Base-by-base conservation (phyloP, 2,888 invertebrate genomes). In the Platycheirus rosarum region DNA sequence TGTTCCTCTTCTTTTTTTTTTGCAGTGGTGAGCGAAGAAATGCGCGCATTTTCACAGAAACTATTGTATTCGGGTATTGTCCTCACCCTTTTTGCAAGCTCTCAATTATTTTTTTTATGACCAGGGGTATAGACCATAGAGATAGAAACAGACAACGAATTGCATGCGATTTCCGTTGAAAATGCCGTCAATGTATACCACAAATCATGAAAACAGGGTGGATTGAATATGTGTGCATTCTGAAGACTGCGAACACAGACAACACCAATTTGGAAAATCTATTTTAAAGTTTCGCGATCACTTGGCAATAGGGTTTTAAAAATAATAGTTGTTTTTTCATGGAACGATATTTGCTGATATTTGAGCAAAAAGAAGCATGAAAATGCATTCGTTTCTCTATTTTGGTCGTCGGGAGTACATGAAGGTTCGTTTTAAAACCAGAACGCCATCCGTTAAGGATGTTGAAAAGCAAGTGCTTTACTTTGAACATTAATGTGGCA, bases 41-140 rank as follows among this genome's bases (percentile, higher is more conserved):
- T 82, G 78, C 73, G 79, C 84, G 68, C 79, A 74, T 84, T 84
- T 77, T 77, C 62, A 62, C 57, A 53, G 60, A 73, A 63, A 57
- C 37, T 63, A 51, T 62, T 78, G 49, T 63, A 68, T 68, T 63
- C 53, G n/a, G 20, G 20, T 40, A 40, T 40, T 26, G 44, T 60
- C 60, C 44, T 60, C 60, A 60, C 60, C 60, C 60, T 44, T 60
- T 60, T 60, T n/a, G 13, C 23, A 2, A 35, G 48, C 40, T 62
- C 60, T 51, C 29, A 55, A 40, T 16, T 57, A 60, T 35, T 8
- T 13, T 46, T 13, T 49, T 62, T 71, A 9, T 62, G 53, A 74
- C 29, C 46, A 48, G n/a, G n/a, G n/a, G n/a, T n/a, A n/a, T n/a
- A 75, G 57, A 70, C 48, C 48, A 46, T 13, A 66, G 55, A 40